Conservation (phyloP, 2,888 invertebrate genomes). For the Pecten maximus region DNA sequence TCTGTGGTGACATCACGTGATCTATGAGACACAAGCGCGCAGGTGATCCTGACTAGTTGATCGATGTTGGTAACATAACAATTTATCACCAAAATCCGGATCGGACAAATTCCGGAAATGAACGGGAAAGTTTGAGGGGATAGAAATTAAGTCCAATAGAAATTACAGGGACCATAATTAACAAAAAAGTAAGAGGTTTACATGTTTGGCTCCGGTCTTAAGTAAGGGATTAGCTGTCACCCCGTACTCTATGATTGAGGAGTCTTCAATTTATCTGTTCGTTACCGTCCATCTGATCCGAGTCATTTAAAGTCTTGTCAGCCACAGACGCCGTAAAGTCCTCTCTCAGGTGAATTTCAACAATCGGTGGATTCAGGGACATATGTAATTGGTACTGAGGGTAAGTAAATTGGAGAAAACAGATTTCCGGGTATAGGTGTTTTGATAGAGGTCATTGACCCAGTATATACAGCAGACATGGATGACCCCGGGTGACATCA, state of each 20-base stretch:
- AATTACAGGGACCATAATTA: conserved; percentile 25
- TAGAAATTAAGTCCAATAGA: conserved; percentile 29
- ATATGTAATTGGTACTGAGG: background rate
- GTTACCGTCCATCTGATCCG: conserved; percentile 29
- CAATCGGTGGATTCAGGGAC: background rate
- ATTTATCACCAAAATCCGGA: conserved; percentile 33
- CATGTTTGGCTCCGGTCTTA: background rate
- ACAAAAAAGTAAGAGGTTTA: conserved; percentile 33
- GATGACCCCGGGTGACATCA: background rate
- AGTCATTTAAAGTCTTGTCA: conserved; percentile 18
- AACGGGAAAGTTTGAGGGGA: conserved; percentile 30
- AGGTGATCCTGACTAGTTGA: conserved; percentile 28
- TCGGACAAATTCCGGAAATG: conserved; percentile 33
- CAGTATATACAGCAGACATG: background rate
- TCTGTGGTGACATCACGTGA: conserved; percentile 22
- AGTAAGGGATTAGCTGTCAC: conserved; percentile 25
- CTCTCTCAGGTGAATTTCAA: background rate
- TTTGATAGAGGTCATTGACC: background rate
- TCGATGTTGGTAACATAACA: conserved; percentile 35
- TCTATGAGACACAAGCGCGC: conserved; percentile 22
- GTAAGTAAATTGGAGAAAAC: background rate
- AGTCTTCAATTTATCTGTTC: conserved; percentile 22
- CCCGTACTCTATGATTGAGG: conserved; percentile 6
- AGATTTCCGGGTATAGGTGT: background rate
- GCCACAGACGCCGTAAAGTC: background rate